A percentile compares a stretch with the other conserved stretches of the same genome.
These are phyloP conservation scores for Stegophylla sp. DNA, from an alignment of 2,888 invertebrate species.

Conservation along the genomic window DNA sequence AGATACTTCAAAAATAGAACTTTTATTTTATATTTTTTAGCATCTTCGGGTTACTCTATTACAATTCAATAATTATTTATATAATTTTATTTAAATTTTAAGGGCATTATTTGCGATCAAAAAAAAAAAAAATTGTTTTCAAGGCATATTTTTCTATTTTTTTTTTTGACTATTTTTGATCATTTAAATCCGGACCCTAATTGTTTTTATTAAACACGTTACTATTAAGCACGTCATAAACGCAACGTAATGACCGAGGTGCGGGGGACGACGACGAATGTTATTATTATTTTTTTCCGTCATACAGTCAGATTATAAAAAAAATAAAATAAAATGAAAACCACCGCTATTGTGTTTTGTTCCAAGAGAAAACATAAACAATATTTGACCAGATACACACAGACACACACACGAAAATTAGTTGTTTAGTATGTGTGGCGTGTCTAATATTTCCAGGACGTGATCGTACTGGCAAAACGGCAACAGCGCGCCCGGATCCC, in stretches of 20 bases:
- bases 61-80: no score
- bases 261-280: neutral
- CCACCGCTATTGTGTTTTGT: slow-evolving; percentile 13
- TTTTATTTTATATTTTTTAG: no score
- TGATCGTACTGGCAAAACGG: slow-evolving; percentile 45
- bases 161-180: no score
- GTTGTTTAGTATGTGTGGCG: slow-evolving; percentile 50
- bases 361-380: slow-evolving; percentile 44
- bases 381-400: slow-evolving; percentile 29
- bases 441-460: slow-evolving; percentile 50
- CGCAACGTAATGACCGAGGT: neutral
- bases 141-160: no score
- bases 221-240: no score
- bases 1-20: no score
- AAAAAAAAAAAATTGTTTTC: no score
- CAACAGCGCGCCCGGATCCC: slow-evolving; percentile 56
- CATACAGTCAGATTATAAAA: slow-evolving; percentile 6
- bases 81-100: no score
- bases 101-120: no score
- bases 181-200: no score
- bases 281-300: neutral
- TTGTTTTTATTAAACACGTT: no score
- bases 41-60: no score
- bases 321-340: neutral
- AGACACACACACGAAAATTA: slow-evolving; percentile 35